Evolutionary conservation across 1,140 invertebrate genomes (phyloP), one percentile per base, ranked within the genome.

Genomic region (Tetramorium parvispinum): DNA sequence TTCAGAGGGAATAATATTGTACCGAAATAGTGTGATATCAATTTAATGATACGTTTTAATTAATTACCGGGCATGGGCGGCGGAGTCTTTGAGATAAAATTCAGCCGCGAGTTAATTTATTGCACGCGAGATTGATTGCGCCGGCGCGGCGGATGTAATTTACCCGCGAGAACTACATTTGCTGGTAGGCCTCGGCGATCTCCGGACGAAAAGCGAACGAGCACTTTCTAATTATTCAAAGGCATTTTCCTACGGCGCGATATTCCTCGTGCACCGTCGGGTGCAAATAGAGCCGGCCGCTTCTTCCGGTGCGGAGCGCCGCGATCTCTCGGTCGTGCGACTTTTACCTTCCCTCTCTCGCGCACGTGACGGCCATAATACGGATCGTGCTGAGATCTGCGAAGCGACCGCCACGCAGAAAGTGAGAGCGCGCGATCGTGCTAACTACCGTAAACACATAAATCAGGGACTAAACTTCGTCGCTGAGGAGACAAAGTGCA

Each of bases 211-310:
- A 68, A 81, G 77, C 32, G 78, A 66, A 27, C 78, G 63, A n/a
- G 49, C 78, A 70, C 78, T 81, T 81, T 81, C 78, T 81, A 81
- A 81, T 81, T 81, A 81, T 81, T 55, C 78, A 43, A 46, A 81
- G 49, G 65, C 32, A 81, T 70, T 81, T 81, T 81, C 65, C 78
- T 81, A 8, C 46, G 49, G n/a, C 77, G 32, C 21, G 78, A 81
- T 70, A 70, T 40, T 51, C 49, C 53, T 55, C 37, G 40, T 53
- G 46, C 61, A 53, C 13, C 37, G 27, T 68, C 61, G 61, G 46
- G 13, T 27, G 65, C 63, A 43, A 81, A 70, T 57, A 37, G 49
- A 57, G 27, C 32, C 59, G 63, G 63, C 37, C 63, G 63, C 78
- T 81, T 81, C 78, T 81, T 81, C 78, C 78, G 77, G 77, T 81